Evolutionary conservation across 2,888 invertebrate species (phyloP).

Genomic region (Hemistola chrysoprasaria): DNA sequence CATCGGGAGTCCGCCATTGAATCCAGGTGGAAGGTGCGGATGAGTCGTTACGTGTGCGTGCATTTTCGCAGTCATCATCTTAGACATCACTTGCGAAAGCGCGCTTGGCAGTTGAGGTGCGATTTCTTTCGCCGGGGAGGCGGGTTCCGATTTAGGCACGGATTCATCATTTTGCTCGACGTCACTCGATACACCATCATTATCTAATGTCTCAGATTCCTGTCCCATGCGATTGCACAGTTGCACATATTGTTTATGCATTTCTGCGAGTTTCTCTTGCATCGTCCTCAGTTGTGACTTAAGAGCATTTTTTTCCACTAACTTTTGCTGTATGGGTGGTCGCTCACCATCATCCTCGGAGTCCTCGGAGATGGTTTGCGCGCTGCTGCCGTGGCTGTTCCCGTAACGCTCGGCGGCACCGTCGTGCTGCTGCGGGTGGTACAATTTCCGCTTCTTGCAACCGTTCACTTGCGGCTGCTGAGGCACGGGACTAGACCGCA

Average conservation of each 20-base stretch:
- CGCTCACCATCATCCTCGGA: conserved; percentile 90
- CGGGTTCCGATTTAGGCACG: conserved; percentile 81
- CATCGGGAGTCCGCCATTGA: conserved; percentile 81
- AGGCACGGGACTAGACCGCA: conserved; percentile 93
- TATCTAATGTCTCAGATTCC: conserved; percentile 88
- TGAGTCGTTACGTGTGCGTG: conserved; percentile 80
- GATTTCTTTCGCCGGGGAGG: conserved; percentile 78
- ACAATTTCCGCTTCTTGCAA: conserved; percentile 97
- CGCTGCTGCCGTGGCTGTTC: conserved; percentile 73
- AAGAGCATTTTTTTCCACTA: conserved; percentile 92
- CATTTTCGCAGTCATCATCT: conserved; percentile 85
- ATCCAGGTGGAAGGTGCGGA: conserved; percentile 82
- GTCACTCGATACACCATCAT: conserved; percentile 88
- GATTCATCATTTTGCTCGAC: conserved; percentile 82
- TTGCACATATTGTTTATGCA: conserved; percentile 95
- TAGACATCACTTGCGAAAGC: conserved; percentile 85
- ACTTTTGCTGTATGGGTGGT: conserved; percentile 90
- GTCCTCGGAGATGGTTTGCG: conserved; percentile 82
- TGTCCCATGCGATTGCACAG: conserved; percentile 93
- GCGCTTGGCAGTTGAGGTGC: conserved; percentile 69
- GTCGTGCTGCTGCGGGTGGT: conserved; percentile 97
- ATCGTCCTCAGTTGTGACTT: conserved; percentile 93
- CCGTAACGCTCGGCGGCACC: conserved; percentile 84
- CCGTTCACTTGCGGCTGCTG: conserved; percentile 91
- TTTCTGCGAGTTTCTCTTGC: conserved; percentile 94